These are phyloP conservation scores for Lobophora halterata DNA, from an alignment of 2,888 invertebrate genomes.

Conservation along the genomic window DNA sequence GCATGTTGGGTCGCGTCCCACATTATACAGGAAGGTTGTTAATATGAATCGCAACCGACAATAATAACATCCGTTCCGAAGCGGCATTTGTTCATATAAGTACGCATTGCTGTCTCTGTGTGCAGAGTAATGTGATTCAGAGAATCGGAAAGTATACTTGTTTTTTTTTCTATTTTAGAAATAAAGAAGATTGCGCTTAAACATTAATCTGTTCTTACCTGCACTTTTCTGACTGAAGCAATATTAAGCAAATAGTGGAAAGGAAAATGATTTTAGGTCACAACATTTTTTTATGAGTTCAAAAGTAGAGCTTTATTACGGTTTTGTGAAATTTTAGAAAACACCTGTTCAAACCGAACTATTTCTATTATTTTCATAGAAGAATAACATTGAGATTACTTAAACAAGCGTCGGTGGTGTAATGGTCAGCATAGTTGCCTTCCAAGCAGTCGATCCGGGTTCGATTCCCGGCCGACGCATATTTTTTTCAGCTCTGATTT, in stretches of 20 bases:
- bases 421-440: constrained; percentile 81
- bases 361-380: no score
- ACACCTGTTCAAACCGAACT: no score
- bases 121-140: constrained; percentile 22
- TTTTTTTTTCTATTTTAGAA: neutral
- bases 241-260: no score
- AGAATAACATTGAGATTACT: no score
- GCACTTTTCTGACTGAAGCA: no score
- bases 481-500: constrained; percentile 36
- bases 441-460: constrained; percentile 81
- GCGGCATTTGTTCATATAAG: constrained; percentile 23
- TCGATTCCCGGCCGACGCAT: constrained; percentile 79
- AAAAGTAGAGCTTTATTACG: no score
- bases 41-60: constrained; percentile 21
- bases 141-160: neutral
- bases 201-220: no score
- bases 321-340: no score
- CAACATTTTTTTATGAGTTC: no score
- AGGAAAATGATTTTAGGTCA: no score
- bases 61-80: constrained; percentile 25
- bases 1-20: no score
- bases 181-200: neutral
- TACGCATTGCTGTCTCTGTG: constrained; percentile 21
- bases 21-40: constrained; percentile 14
- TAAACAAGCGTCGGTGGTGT: constrained; percentile 71